Evolutionary conservation across 2,797 vertebrate species (phyloP).

Genomic region (Rhincodon typus): DNA sequence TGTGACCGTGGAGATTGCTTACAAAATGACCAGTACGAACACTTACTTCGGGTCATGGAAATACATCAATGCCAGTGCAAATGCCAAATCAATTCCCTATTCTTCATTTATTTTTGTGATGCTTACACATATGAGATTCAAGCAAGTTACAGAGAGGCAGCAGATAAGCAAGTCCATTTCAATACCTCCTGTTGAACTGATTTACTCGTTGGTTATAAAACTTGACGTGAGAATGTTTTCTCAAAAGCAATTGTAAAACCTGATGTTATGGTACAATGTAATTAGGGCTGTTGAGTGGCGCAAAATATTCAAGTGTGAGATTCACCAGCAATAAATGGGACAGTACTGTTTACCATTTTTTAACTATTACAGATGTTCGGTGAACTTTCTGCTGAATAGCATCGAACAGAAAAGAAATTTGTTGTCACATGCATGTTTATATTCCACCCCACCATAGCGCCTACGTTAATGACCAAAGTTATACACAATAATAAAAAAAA

Average conservation of each 20-base stretch:
- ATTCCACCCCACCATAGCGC: too few relatives aligned
- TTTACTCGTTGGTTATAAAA: neutral
- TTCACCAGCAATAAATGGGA: neutral
- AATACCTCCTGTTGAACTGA: neutral
- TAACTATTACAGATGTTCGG: neutral
- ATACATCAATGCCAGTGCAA: neutral
- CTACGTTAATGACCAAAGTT: too few relatives aligned
- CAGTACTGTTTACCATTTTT: neutral
- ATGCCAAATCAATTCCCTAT: neutral
- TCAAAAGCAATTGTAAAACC: neutral
- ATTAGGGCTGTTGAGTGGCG: neutral
- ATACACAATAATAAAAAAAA: too few relatives aligned
- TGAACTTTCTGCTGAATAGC: neutral
- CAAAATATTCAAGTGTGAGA: neutral
- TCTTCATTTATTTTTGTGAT: neutral
- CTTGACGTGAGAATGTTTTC: neutral
- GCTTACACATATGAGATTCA: neutral
- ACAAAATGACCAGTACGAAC: neutral
- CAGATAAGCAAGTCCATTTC: neutral
- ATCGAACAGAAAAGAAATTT: too few relatives aligned
- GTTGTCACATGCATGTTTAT: too few relatives aligned
- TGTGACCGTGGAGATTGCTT: neutral
- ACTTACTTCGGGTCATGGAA: neutral
- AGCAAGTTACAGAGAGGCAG: neutral
- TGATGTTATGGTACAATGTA: neutral